Base-by-base conservation (phyloP, 2,113 vertebrate genomes). In the Lonchura striata region DNA sequence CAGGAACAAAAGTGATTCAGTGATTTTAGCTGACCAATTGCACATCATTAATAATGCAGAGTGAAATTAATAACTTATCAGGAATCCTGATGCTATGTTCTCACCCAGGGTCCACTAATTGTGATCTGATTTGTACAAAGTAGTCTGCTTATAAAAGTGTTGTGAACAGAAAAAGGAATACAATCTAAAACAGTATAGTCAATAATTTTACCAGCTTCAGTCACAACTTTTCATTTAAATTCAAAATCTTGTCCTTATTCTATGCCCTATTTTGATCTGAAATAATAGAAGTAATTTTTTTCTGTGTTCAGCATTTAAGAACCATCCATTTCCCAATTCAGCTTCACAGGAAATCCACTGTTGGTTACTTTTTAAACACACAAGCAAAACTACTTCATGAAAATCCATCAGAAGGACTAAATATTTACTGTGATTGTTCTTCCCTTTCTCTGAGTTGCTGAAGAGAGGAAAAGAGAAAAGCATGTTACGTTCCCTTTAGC, bases 1-100 rank as follows among this genome's bases (percentile, higher is more conserved):
- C 31, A 44, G 72, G 56, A 92, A 54, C 46, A 92, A 74, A 94
- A 93, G 69, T 23, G 66, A 81, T 88, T 46, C 56, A 0, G 0
- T 93, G 85, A 92, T 95, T 95, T 95, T 90, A 86, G 88, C 85
- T 96, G 94, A 96, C 96, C 96, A 90, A 11, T 95, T 94, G 83
- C 80, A 82, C 61, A 66, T 82, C 64, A 86, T 92, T 82, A 96
- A 96, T 96, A 97, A 97, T 91, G 77, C 86, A 96, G 66, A 71
- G 37, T 56, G 56, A 90, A 94, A 95, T 95, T 49, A 97, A 94
- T 92, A 93, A 88, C 93, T 82, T 61, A 93, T 86, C 92, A 92
- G 71, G 68, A 94, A 19, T 57, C 77, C 82, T 91, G 77, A 82
- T 77, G 85, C 59, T 82, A 37, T 50, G 20, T 93, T 96, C 88